Conservation (phyloP, 2,888 invertebrate species). For the Sinotaia quadrata region DNA sequence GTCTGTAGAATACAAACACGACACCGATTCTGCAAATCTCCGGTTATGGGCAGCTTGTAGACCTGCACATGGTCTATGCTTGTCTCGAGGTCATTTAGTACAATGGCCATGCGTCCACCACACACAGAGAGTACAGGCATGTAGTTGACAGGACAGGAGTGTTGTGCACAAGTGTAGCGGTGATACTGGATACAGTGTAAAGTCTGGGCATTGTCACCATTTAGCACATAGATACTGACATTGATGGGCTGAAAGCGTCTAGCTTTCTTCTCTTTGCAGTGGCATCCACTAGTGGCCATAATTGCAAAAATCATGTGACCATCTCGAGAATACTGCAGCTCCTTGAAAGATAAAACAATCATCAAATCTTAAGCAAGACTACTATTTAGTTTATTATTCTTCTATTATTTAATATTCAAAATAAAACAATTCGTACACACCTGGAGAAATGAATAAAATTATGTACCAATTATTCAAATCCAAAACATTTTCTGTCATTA, state of each 20-base stretch:
- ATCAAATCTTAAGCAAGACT: too few relatives aligned
- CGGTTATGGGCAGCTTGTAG: conserved; percentile 66
- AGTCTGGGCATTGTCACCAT: conserved; percentile 65
- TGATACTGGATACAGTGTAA: conserved; percentile 70
- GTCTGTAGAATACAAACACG: conserved; percentile 66
- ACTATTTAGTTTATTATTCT: too few relatives aligned
- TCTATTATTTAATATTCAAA: too few relatives aligned
- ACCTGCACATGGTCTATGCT: conserved; percentile 67
- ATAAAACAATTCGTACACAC: too few relatives aligned
- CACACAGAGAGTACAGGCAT: conserved; percentile 69
- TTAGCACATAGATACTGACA: conserved; percentile 68
- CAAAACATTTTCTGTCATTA: too few relatives aligned
- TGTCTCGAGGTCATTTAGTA: conserved; percentile 65
- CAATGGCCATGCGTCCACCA: conserved; percentile 69
- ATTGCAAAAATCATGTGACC: conserved; percentile 68
- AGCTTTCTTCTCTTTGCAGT: conserved; percentile 66
- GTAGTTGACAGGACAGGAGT: conserved; percentile 70
- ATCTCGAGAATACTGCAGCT: conserved; percentile 66
- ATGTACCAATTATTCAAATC: too few relatives aligned
- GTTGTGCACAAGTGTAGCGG: conserved; percentile 67
- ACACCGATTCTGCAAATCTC: conserved; percentile 67
- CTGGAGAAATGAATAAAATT: too few relatives aligned
- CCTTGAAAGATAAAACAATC: conserved; percentile 31
- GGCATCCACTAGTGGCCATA: conserved; percentile 64
- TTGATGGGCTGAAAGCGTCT: conserved; percentile 66